Evolutionary conservation across 2,797 vertebrate genomes (phyloP).

Genomic region (Neomorphus geoffroyi): DNA sequence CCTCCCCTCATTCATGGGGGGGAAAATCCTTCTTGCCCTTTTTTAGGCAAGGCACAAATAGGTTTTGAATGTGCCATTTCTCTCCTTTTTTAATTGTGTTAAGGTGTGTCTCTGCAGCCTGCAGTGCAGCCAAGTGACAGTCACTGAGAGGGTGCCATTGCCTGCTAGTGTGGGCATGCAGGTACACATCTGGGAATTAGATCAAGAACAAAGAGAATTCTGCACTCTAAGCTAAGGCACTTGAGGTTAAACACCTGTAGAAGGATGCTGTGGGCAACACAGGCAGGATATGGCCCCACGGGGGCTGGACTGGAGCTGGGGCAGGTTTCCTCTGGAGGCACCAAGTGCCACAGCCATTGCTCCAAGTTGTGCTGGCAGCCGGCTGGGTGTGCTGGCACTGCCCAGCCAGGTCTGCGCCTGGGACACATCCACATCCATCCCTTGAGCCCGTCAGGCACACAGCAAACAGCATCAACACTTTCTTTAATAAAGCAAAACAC

Average conservation of each 20-base stretch:
- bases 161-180: fast-evolving
- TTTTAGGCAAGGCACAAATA: background rate
- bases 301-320: background rate
- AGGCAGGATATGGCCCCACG: background rate
- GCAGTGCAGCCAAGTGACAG: background rate
- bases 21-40: background rate
- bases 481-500: background rate
- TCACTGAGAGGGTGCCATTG: background rate
- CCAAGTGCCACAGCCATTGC: background rate
- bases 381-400: background rate
- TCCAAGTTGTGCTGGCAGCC: background rate
- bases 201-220: background rate
- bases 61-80: fast-evolving
- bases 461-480: background rate
- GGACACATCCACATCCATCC: background rate
- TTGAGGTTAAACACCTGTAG: background rate
- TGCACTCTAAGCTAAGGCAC: background rate
- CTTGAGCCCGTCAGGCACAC: background rate
- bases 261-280: background rate
- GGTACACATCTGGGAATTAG: background rate
- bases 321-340: background rate
- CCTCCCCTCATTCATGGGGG: background rate
- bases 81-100: background rate
- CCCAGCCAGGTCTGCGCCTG: background rate
- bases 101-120: background rate